Base-by-base conservation (phyloP, 2,888 invertebrate species). In the Dichetophora obliterata region DNA sequence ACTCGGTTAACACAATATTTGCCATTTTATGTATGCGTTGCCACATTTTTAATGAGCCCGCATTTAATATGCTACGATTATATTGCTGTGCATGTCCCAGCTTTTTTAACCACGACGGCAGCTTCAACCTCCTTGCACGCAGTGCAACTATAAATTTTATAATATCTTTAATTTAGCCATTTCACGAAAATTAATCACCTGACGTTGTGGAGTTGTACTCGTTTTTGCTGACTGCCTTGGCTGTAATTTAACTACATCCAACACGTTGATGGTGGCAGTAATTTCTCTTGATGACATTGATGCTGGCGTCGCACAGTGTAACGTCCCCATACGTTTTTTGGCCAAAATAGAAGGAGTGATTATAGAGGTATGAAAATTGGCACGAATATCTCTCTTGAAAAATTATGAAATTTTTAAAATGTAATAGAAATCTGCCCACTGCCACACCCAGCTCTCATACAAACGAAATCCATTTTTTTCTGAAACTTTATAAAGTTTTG, bases 11-110 rank as follows among this genome's bases (percentile, higher is more conserved):
- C 22, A 54, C 43, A 22, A 24, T 31, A 37, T 65, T n/a, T 48
- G 16, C 24, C 2, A 14, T 24, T 19, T 37, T 71, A 2, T 57
- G 6, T 43, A 71, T 54, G 6, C 71, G 24, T 57, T 19, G 57
- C 22, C 48, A 24, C 48, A 61, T 63, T 65, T 63, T 73, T 63
- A 73, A 73, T 63, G 73, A 63, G 63, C 63, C 27, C 22, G 31
- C 27, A 63, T 73, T 73, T 65, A 73, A 73, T 48, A 16, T 63
- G 50, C 19, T 50, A 65, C 63, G 65, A 73, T 73, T 61, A 61
- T 65, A 50, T 63, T 34, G 19, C 34, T 31, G 63, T 52, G 50
- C 48, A 0, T 37, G 19, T 43, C 43, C 22, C 8, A n/a, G n/a
- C n/a, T 43, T 16, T 37, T 19, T 34, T n/a, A 27, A 16, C 50